phyloP scores from a whole-genome alignment of 2,113 vertebrate species.

The Cheilinus undulatus region DNA sequence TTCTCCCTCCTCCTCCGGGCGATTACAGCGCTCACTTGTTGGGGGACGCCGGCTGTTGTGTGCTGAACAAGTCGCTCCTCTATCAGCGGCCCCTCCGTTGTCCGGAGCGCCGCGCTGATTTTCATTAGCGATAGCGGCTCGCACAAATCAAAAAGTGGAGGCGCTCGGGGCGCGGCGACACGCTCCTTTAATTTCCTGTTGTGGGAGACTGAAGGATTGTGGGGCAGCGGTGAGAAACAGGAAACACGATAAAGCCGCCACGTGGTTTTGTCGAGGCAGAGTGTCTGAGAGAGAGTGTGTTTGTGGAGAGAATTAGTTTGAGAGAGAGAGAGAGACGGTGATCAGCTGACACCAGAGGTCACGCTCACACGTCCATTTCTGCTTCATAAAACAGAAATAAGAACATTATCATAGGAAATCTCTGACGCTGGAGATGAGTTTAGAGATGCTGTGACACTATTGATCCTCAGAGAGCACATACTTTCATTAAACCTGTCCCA shows the following conservation, averaged over 20 bases:
- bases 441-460: too few species aligned
- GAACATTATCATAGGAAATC: too few species aligned
- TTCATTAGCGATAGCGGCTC: slow-evolving; percentile 75
- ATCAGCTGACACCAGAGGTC: slow-evolving; percentile 53
- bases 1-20: background rate
- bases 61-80: slow-evolving; percentile 61
- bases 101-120: slow-evolving; percentile 67
- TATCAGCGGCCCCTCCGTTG: slow-evolving; percentile 58
- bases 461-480: too few species aligned
- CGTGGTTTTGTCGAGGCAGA: slow-evolving; percentile 21
- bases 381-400: background rate
- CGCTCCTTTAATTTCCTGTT: slow-evolving; percentile 80
- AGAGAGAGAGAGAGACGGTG: slow-evolving; percentile 2
- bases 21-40: slow-evolving; percentile 66
- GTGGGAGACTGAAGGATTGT: slow-evolving; percentile 73
- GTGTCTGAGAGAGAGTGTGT: slow-evolving; percentile 26
- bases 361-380: background rate
- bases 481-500: too few species aligned
- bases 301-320: background rate
- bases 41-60: slow-evolving; percentile 49
- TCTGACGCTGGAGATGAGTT: background rate
- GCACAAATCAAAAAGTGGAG: slow-evolving; percentile 68
- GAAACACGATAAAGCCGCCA: slow-evolving; percentile 69
- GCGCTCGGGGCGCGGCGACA: slow-evolving; percentile 49
- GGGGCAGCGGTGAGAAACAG: slow-evolving; percentile 63